A percentile compares a stretch with the other conserved stretches of the same genome.
phyloP scores from a whole-genome alignment of 2,797 vertebrate species.

The Coccyzus lansbergi region DNA sequence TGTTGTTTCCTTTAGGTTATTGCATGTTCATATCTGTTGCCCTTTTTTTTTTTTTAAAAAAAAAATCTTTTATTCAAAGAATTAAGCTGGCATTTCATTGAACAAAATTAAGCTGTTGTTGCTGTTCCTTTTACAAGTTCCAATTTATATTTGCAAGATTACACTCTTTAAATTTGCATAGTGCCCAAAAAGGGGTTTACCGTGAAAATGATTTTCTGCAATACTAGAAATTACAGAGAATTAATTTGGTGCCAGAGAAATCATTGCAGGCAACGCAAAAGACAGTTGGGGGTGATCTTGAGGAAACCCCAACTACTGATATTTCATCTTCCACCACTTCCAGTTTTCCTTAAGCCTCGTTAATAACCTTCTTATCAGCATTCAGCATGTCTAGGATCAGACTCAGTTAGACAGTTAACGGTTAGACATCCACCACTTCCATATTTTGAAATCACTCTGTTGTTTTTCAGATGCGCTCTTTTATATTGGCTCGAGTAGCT shows the following conservation, averaged over 20 bases:
- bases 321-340: neutral
- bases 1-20: neutral
- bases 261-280: neutral
- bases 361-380: neutral
- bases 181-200: neutral
- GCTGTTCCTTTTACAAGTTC: neutral
- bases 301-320: neutral
- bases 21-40: neutral
- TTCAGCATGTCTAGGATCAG: neutral
- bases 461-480: neutral
- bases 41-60: neutral
- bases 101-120: neutral
- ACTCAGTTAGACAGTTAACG: neutral
- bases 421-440: neutral
- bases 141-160: neutral
- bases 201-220: neutral
- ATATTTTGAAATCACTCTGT: neutral
- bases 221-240: neutral
- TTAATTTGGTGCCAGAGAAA: neutral
- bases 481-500: neutral
- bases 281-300: neutral
- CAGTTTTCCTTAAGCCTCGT: neutral
- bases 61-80: neutral
- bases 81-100: neutral
- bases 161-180: neutral